Evolutionary conservation across 2,113 vertebrate species (phyloP).

Genomic region (Gavialis gangeticus): DNA sequence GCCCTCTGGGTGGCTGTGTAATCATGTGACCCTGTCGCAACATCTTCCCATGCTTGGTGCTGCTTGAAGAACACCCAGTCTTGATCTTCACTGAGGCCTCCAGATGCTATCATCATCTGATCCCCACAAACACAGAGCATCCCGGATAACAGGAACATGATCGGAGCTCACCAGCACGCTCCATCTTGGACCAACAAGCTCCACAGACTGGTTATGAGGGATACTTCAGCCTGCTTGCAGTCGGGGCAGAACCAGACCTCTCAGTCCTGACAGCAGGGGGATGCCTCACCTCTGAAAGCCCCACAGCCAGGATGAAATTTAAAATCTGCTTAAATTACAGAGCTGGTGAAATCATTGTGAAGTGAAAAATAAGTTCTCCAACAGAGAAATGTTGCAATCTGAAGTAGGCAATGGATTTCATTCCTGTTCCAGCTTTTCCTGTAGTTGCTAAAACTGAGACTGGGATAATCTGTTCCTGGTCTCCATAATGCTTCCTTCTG

Average conservation of each 20-base stretch:
- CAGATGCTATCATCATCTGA: no score
- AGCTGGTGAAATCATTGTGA: no score
- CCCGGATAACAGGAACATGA: fast-evolving
- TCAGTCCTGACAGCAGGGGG: neutral
- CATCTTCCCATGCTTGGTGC: neutral
- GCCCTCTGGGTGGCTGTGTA: fast-evolving
- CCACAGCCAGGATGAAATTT: neutral
- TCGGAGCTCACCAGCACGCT: neutral
- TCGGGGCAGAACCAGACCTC: neutral
- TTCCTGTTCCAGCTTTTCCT: fast-evolving
- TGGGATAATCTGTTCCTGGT: no score
- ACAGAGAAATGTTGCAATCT: neutral
- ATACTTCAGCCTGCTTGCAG: neutral
- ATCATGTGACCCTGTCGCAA: no score
- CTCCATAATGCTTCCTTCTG: no score
- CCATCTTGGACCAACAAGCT: fast-evolving
- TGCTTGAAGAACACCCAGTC: neutral
- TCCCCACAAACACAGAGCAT: neutral
- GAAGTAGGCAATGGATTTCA: neutral
- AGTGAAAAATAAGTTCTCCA: no score
- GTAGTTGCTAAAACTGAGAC: neutral
- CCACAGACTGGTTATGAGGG: fast-evolving
- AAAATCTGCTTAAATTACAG: no score
- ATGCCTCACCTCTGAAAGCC: fast-evolving
- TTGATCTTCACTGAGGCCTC: neutral